Conservation (phyloP, 1,140 invertebrate species). For the Periplaneta americana region DNA sequence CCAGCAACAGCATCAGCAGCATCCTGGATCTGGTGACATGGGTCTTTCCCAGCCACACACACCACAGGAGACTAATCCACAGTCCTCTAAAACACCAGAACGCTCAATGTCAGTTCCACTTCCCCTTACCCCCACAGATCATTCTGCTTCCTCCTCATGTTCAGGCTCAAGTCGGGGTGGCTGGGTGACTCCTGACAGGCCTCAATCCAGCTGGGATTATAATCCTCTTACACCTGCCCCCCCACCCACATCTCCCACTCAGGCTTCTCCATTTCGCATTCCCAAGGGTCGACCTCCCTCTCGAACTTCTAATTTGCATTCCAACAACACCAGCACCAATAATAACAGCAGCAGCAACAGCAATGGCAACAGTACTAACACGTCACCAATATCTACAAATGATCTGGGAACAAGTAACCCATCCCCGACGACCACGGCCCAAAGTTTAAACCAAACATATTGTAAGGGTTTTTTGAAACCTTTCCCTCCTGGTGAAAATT, state of each 20-base stretch:
- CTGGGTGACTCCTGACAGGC: conserved; percentile 16
- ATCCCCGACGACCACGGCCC: conserved; percentile 35
- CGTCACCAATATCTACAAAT: background rate
- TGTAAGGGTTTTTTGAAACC: conserved; percentile 43
- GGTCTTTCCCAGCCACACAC: background rate
- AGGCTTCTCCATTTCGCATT: conserved; percentile 52
- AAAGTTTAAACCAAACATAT: conserved; percentile 29
- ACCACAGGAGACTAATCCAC: background rate
- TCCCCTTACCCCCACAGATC: conserved; percentile 12
- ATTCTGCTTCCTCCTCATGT: conserved; percentile 7
- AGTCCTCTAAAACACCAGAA: conserved; percentile 13
- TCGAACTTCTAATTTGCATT: conserved; percentile 33
- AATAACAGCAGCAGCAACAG: conserved; percentile 14
- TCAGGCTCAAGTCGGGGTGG: conserved; percentile 11
- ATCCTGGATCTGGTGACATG: background rate
- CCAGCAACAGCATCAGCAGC: background rate
- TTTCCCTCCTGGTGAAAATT: conserved; percentile 36
- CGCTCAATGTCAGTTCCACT: conserved; percentile 19
- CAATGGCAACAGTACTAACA: background rate
- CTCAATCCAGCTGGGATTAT: conserved; percentile 14
- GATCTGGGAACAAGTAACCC: conserved; percentile 20
- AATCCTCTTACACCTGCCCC: background rate
- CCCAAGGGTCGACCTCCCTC: conserved; percentile 60
- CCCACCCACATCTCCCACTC: conserved; percentile 14
- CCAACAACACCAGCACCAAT: background rate